These are phyloP conservation scores for Drosophila pectinifera DNA, from an alignment of 1,140 invertebrate species.

Conservation along the genomic window DNA sequence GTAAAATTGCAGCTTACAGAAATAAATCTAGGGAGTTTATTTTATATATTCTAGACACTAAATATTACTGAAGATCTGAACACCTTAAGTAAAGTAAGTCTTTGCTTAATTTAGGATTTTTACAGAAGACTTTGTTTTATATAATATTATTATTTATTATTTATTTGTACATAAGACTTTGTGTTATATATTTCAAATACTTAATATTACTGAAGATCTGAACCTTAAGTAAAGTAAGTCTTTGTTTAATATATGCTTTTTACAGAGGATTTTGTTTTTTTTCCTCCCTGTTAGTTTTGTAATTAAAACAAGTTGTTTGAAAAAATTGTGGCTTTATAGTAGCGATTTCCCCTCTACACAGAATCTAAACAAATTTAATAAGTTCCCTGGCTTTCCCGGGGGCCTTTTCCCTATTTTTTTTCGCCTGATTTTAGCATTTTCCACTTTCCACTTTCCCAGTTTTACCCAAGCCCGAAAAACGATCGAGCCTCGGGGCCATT, in stretches of 20 bases:
- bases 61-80: no score
- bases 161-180: no score
- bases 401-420: neutral
- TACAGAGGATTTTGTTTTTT: neutral
- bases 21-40: neutral
- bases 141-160: no score
- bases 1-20: neutral
- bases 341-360: constrained; percentile 3
- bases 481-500: constrained; percentile 46
- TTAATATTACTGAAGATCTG: no score
- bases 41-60: no score
- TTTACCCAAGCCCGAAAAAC: constrained; percentile 19
- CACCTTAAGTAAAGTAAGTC: no score
- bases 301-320: neutral
- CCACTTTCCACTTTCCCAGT: constrained; percentile 1
- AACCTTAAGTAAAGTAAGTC: no score
- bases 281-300: neutral
- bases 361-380: constrained; percentile 37
- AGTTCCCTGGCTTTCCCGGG: constrained; percentile 2
- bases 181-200: neutral
- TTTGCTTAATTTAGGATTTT: no score
- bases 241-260: no score
- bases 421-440: neutral
- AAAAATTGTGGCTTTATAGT: constrained; percentile 12
- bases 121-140: neutral